These are phyloP conservation scores for Nannospalax galili DNA, from an alignment of 2,113 vertebrate species.

Conservation along the genomic window DNA sequence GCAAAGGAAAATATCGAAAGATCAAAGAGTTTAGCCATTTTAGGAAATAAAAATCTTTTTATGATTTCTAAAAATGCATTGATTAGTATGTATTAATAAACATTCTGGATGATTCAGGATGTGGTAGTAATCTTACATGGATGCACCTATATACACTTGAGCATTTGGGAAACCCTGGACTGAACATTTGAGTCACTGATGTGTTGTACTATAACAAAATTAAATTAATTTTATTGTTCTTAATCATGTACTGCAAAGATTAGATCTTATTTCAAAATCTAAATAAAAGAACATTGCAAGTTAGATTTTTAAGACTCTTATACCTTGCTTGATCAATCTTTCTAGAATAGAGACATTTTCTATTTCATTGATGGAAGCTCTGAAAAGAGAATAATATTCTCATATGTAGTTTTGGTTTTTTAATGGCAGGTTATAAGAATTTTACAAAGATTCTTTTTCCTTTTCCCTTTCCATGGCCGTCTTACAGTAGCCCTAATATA, in stretches of 20 bases:
- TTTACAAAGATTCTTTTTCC: slow-evolving; percentile 44
- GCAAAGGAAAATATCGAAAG: background rate
- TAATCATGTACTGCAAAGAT: background rate
- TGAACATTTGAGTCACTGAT: background rate
- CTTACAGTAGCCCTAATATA: slow-evolving; percentile 36
- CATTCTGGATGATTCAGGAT: background rate
- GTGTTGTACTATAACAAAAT: background rate
- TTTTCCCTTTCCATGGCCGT: slow-evolving; percentile 39
- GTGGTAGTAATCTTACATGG: background rate
- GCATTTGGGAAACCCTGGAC: background rate
- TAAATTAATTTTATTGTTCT: slow-evolving; percentile 33
- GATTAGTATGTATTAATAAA: background rate
- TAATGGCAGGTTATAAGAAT: slow-evolving; percentile 26
- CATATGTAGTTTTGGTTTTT: slow-evolving; percentile 43
- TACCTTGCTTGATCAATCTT: background rate
- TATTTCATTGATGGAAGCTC: background rate
- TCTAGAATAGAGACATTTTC: background rate
- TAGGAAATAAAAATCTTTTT: background rate
- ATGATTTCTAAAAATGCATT: background rate
- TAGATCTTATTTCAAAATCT: slow-evolving; percentile 11
- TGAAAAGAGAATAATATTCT: slow-evolving; percentile 11
- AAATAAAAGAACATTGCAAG: slow-evolving; percentile 2
- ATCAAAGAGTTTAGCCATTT: background rate
- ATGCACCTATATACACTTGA: background rate
- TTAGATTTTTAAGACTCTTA: background rate